These are phyloP conservation scores for Drosophila longiperda DNA, from an alignment of 2,888 invertebrate genomes.

Conservation along the genomic window DNA sequence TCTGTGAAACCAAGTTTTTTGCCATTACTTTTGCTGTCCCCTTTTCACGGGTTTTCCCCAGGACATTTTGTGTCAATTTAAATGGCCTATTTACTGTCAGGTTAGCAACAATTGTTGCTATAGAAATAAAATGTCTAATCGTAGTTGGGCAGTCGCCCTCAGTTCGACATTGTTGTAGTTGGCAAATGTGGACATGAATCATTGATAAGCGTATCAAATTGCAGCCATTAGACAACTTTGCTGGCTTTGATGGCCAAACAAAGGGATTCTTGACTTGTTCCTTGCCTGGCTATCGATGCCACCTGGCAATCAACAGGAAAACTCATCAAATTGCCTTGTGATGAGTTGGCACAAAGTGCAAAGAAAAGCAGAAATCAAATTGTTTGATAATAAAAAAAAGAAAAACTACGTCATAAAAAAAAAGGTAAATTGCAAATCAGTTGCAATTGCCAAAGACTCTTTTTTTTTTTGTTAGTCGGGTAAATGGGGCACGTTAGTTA, in stretches of 20 bases:
- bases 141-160: slow-evolving; percentile 5
- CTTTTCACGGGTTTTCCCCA: slow-evolving; percentile 10
- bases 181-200: slow-evolving; percentile 69
- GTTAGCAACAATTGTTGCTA: slow-evolving; percentile 61
- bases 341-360: slow-evolving; percentile 16
- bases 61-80: slow-evolving; percentile 46
- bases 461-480: background rate
- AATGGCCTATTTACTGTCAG: slow-evolving; percentile 67
- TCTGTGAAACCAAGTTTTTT: slow-evolving; percentile 1
- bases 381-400: slow-evolving; percentile 51
- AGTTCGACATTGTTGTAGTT: slow-evolving; percentile 15
- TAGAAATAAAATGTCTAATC: slow-evolving; percentile 46
- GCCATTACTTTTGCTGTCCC: slow-evolving; percentile 3
- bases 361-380: slow-evolving; percentile 52
- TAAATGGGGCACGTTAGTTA: background rate
- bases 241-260: slow-evolving; percentile 60
- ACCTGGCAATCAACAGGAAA: slow-evolving; percentile 64
- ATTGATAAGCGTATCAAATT: slow-evolving; percentile 76
- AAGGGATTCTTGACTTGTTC: slow-evolving; percentile 34
- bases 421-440: slow-evolving; percentile 49
- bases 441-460: slow-evolving; percentile 50
- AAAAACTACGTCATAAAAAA: slow-evolving; percentile 8
- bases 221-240: slow-evolving; percentile 75
- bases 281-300: slow-evolving; percentile 28
- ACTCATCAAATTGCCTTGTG: slow-evolving; percentile 33